Conservation (phyloP, 2,888 invertebrate genomes). For the Myopa tessellatipennis region DNA sequence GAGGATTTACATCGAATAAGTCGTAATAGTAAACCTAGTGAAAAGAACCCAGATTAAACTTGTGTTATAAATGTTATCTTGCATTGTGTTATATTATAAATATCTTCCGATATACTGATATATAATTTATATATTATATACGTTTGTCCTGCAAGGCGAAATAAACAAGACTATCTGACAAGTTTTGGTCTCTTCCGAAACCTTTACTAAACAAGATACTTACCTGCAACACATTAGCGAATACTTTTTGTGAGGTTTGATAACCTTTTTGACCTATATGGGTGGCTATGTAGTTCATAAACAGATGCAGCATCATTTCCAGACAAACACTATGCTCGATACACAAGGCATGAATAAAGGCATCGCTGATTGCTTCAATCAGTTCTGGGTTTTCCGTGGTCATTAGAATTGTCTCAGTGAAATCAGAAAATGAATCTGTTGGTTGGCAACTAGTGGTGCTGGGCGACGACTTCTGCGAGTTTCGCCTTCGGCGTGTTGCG, state of each 20-base stretch:
- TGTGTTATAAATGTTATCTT: no score
- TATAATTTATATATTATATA: background rate
- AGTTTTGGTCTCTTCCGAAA: background rate
- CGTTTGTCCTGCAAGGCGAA: background rate
- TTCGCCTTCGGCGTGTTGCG: conserved; percentile 38
- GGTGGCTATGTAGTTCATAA: conserved; percentile 76
- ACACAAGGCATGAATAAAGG: conserved; percentile 64
- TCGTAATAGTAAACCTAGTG: conserved; percentile 69
- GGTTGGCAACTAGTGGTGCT: conserved; percentile 31
- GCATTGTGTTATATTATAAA: no score
- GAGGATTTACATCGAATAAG: conserved; percentile 60
- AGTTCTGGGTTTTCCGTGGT: conserved; percentile 58
- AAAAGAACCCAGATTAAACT: background rate
- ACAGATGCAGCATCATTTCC: conserved; percentile 70
- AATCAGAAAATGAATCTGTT: conserved; percentile 64
- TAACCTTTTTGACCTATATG: conserved; percentile 72
- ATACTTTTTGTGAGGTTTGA: conserved; percentile 68
- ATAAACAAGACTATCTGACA: no score
- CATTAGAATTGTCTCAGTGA: conserved; percentile 64
- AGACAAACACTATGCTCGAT: conserved; percentile 63
- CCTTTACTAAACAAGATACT: conserved; percentile 5
- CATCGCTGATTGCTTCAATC: conserved; percentile 65
- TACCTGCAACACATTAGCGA: conserved; percentile 70
- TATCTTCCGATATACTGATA: background rate
- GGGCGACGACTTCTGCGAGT: background rate